phyloP scores from a whole-genome alignment of 2,113 vertebrate genomes.

The Athene cunicularia region DNA sequence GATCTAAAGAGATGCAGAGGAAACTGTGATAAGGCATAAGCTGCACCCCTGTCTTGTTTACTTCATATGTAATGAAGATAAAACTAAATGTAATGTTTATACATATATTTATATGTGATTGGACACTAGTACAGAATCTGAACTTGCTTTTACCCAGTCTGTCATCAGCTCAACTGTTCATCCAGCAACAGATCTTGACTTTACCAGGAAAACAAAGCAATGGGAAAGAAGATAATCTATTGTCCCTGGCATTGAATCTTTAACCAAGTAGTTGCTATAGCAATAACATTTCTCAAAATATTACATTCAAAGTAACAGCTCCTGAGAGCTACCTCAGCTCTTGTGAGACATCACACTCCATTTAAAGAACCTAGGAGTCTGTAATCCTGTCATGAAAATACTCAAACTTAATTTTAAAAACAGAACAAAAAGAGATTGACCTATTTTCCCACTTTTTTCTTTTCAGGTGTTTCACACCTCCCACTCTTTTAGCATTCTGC shows the following conservation, averaged over 20 bases:
- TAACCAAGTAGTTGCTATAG: background rate
- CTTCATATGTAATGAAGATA: background rate
- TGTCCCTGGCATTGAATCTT: background rate
- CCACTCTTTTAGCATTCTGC: background rate
- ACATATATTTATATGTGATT: background rate
- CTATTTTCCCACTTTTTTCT: background rate
- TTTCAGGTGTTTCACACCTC: background rate
- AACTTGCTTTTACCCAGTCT: background rate
- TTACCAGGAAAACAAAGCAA: background rate
- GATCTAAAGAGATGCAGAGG: background rate
- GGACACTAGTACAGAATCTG: background rate
- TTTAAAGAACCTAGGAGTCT: background rate
- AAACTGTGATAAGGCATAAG: background rate
- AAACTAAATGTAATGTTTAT: background rate
- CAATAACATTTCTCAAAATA: background rate
- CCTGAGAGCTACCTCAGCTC: background rate
- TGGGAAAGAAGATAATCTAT: background rate
- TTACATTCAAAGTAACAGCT: background rate
- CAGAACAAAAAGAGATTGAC: background rate
- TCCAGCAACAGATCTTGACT: background rate
- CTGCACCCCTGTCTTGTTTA: background rate
- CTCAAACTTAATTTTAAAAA: background rate
- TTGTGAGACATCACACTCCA: background rate
- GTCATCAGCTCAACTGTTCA: background rate
- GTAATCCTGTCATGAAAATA: background rate